phyloP scores from a whole-genome alignment of 2,113 vertebrate species.

The Carlito syrichta region DNA sequence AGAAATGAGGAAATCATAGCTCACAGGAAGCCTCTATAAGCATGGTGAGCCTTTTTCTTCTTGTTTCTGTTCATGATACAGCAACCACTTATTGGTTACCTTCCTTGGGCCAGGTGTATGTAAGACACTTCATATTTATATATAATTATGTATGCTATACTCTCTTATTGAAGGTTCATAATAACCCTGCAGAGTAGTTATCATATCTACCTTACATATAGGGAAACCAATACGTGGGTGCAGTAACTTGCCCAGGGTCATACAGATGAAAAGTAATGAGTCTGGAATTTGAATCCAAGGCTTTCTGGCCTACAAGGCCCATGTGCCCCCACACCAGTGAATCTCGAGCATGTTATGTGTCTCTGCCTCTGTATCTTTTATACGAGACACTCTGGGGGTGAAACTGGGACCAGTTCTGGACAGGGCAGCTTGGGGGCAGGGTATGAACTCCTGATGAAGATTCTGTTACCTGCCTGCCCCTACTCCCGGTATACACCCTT shows the following conservation, averaged over 20 bases:
- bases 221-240: neutral
- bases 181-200: neutral
- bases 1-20: neutral
- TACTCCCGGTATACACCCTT: accelerated
- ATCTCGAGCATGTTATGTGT: neutral
- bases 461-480: neutral
- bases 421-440: accelerated
- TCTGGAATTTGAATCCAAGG: neutral
- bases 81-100: neutral
- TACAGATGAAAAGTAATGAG: accelerated
- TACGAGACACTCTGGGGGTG: neutral
- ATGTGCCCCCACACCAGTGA: accelerated
- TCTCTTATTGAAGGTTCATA: neutral
- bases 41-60: neutral
- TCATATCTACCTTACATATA: neutral
- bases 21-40: neutral
- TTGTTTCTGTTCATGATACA: neutral
- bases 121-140: too few species aligned
- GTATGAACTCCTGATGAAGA: neutral
- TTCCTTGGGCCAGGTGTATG: accelerated
- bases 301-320: too few species aligned
- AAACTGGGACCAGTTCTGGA: neutral
- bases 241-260: neutral
- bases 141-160: accelerated
- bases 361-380: neutral